A percentile compares a stretch with the other conserved stretches of the same genome.
Conservation (phyloP, 64 coral and sea anemone genomes). For the Orbicella faveolata region DNA sequence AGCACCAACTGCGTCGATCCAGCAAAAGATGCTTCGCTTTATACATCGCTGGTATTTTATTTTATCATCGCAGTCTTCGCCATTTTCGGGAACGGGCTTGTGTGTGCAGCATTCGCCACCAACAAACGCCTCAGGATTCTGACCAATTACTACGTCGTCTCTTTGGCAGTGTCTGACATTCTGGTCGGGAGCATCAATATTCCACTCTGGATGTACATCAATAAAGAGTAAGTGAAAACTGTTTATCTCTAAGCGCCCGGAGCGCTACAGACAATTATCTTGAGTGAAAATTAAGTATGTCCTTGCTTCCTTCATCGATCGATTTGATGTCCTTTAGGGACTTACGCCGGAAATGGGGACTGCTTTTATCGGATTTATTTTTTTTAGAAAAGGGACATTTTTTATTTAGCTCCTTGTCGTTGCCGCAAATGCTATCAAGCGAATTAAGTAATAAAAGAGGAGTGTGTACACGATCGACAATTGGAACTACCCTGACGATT, state of each 20-base stretch:
- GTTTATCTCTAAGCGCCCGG: background rate
- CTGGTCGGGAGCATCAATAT: slow-evolving; percentile 74
- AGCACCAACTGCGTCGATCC: background rate
- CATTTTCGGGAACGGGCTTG: slow-evolving; percentile 81
- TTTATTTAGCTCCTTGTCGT: background rate
- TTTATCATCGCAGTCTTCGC: slow-evolving; percentile 66
- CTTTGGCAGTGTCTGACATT: slow-evolving; percentile 83
- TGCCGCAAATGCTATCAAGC: no score
- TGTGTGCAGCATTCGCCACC: slow-evolving; percentile 79
- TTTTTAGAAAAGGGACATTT: background rate
- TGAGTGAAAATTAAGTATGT: background rate
- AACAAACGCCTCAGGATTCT: slow-evolving; percentile 76
- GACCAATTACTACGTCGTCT: slow-evolving; percentile 88
- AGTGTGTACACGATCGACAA: no score
- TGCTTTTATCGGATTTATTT: background rate
- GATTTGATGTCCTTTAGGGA: slow-evolving; percentile 5
- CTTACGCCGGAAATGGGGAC: background rate
- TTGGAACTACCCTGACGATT: no score
- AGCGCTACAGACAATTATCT: background rate
- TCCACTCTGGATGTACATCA: slow-evolving; percentile 73
- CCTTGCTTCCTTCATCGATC: background rate
- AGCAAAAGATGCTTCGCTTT: slow-evolving; percentile 16
- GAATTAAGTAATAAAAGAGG: no score
- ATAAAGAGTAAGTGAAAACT: slow-evolving; percentile 55
- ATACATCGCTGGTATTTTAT: slow-evolving; percentile 58